Evolutionary conservation across 2,888 invertebrate genomes (phyloP).

Genomic region (Mythimna loreyi): DNA sequence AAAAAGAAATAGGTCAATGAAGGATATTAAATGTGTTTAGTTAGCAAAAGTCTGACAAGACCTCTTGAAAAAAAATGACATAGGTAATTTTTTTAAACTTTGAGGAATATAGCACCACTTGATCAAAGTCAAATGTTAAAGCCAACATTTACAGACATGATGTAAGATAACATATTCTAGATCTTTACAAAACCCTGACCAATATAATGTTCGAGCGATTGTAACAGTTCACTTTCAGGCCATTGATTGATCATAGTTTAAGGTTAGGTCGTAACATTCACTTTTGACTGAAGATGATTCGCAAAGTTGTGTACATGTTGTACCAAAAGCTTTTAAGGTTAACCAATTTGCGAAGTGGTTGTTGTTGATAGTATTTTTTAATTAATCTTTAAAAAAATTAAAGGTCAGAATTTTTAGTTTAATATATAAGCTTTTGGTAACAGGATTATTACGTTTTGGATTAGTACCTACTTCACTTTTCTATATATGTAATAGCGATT

Average conservation of each 20-base stretch:
- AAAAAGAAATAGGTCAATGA: no score
- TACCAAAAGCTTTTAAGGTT: background rate
- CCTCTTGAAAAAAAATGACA: no score
- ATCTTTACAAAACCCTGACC: slow-evolving; percentile 42
- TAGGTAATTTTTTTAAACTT: no score
- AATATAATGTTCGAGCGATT: slow-evolving; percentile 23
- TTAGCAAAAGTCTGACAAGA: no score
- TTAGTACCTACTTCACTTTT: no score
- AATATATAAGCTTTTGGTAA: no score
- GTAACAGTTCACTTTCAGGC: slow-evolving; percentile 36
- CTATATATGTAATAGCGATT: no score
- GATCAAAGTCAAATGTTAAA: background rate
- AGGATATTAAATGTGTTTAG: no score
- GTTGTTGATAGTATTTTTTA: no score
- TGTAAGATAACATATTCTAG: slow-evolving; percentile 12
- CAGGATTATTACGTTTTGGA: no score
- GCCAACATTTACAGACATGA: background rate
- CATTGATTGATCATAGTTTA: slow-evolving; percentile 40
- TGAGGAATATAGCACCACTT: background rate
- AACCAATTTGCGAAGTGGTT: background rate
- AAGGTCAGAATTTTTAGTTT: no score
- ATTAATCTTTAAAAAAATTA: no score
- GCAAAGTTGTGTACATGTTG: background rate
- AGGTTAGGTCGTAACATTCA: slow-evolving; percentile 40
- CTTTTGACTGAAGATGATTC: slow-evolving; percentile 33